phyloP scores from a whole-genome alignment of 92 coral and sea anemone species.

The Blastomussa wellsi region DNA sequence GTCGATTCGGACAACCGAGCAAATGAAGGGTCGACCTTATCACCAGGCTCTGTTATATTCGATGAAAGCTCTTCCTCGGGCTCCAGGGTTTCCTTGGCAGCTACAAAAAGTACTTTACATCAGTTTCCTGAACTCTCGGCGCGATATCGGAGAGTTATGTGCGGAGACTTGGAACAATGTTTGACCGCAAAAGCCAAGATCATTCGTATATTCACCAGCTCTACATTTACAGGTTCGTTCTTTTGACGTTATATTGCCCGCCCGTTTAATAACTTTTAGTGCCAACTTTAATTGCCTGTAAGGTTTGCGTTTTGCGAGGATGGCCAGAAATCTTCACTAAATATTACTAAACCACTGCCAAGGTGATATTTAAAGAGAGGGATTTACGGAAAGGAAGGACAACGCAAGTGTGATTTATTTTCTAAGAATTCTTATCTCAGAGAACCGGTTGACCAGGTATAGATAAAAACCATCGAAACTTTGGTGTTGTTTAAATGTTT shows the following conservation, averaged over 20 bases:
- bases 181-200: slow-evolving; percentile 64
- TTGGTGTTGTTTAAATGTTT: not conserved
- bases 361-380: too few species aligned
- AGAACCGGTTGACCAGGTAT: not conserved
- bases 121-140: slow-evolving; percentile 75
- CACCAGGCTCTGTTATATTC: slow-evolving; percentile 29
- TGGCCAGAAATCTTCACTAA: too few species aligned
- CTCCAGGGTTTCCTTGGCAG: slow-evolving; percentile 36
- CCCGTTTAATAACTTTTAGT: too few species aligned
- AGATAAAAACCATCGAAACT: not conserved
- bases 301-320: too few species aligned
- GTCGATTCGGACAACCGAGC: slow-evolving; percentile 7
- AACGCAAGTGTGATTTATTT: not conserved
- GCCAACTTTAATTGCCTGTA: too few species aligned
- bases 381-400: not conserved
- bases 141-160: slow-evolving; percentile 61
- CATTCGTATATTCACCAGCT: slow-evolving; percentile 78
- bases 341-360: too few species aligned
- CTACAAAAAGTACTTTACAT: slow-evolving; percentile 57
- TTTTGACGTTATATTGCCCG: not conserved
- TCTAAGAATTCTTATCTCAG: not conserved
- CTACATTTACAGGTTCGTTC: slow-evolving; percentile 74
- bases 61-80: slow-evolving; percentile 15
- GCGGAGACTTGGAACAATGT: slow-evolving; percentile 66
- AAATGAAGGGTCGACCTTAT: not conserved